Conservation (phyloP, 2,888 invertebrate species). For the Cataglyphis rosenhaueri region DNA sequence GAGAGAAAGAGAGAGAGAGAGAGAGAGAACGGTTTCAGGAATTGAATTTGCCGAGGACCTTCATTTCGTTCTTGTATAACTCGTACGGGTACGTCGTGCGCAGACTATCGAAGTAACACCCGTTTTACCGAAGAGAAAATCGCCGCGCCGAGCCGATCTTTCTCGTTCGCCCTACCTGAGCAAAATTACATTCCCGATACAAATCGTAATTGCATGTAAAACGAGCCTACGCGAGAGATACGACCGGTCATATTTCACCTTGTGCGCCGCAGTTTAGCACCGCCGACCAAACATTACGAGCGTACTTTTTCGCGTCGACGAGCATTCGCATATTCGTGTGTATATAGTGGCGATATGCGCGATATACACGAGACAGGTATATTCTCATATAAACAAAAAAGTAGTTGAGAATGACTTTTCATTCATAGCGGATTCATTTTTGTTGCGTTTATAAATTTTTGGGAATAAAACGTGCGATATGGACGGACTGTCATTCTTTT, state of each 20-base stretch:
- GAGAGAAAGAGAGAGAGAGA: not conserved
- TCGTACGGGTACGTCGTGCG: constrained; percentile 63
- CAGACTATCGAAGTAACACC: constrained; percentile 35
- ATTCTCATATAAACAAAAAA: not conserved
- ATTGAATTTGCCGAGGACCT: constrained; percentile 75
- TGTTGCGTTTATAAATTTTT: not conserved
- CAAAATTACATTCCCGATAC: constrained; percentile 70
- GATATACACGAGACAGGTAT: not conserved
- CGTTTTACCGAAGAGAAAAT: constrained; percentile 5
- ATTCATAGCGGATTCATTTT: not conserved
- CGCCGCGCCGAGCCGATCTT: constrained; percentile 41
- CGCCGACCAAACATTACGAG: constrained; percentile 40
- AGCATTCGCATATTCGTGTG: constrained; percentile 8
- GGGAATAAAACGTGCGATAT: not conserved
- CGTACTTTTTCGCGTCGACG: constrained; percentile 12
- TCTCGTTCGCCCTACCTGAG: constrained; percentile 37
- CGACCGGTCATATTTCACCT: constrained; percentile 67
- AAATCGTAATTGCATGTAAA: constrained; percentile 80
- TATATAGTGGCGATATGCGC: not conserved
- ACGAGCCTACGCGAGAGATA: constrained; percentile 70
- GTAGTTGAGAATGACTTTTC: not conserved
- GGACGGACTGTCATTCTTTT: not conserved
- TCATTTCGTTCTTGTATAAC: constrained; percentile 79
- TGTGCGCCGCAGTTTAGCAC: constrained; percentile 59
- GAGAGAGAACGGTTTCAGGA: constrained; percentile 55